Evolutionary conservation across 2,888 invertebrate genomes (phyloP), one percentile per base, ranked within the genome.

Genomic region (Antheraea assamensis): DNA sequence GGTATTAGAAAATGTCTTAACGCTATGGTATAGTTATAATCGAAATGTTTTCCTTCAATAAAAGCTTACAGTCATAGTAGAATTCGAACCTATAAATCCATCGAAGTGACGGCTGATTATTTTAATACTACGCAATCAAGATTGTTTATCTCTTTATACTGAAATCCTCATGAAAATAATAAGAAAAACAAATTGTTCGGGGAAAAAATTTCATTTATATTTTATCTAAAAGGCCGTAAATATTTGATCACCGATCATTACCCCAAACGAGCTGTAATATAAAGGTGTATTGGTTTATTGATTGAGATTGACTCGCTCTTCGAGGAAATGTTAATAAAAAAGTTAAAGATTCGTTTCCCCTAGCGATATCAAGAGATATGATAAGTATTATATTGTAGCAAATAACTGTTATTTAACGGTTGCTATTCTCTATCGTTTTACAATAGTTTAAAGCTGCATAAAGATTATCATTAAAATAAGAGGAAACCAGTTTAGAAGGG

Each of bases 241-340:
- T 79, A 79, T 78, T 79, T 78, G 79, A 79, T 78, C 73, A 75
- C 74, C 72, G 74, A 75, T 77, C 79, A 78, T 79, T 78, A 77
- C 77, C 71, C 74, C 74, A 76, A 75, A 73, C 74, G 72, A 66
- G 78, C 77, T 78, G 77, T 77, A 75, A 75, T 75, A 75, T 71
- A 75, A 74, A 78, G 74, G 76, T 78, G 76, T 71, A 71, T 72
- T 49, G 71, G 30, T 68, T 70, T 78, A 79, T 79, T 77, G 79
- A 78, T 77, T 78, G 75, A 76, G 75, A 78, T 76, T 72, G 58
- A 35, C 58, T 42, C 24, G 24, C 52, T 71, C 64, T 74, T 76
- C 73, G 71, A 68, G 77, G 73, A 75, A 74, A 75, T 35, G 71
- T 75, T 73, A 73, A 74, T 78, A 77, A 77, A 78, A 76, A 74